Percentiles rank a stretch among this genome's conserved stretches.
These are phyloP conservation scores for Halictus rubicundus DNA, from an alignment of 1,140 invertebrate species.

Conservation along the genomic window DNA sequence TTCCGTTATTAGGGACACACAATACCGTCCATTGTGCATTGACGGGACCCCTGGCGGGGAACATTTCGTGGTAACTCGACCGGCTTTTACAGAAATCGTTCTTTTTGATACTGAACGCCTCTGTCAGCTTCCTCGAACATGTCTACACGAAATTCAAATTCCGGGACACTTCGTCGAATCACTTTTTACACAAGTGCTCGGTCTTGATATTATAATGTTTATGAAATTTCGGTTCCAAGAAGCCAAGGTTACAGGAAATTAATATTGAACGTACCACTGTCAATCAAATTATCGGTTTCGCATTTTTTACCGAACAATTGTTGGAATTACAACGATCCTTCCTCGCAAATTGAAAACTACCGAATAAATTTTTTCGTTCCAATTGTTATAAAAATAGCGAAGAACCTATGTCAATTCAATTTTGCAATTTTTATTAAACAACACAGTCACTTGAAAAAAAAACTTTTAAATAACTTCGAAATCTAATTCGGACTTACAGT, in stretches of 20 bases:
- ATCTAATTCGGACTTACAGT: no score
- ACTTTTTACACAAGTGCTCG: neutral
- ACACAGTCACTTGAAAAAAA: no score
- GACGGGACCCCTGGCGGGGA: conserved; percentile 14
- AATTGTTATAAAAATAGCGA: no score
- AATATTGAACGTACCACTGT: no score
- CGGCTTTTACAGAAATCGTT: conserved; percentile 33
- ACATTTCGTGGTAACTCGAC: conserved; percentile 40
- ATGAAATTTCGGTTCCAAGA: neutral
- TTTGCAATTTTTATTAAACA: no score
- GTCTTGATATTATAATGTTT: neutral
- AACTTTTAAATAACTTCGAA: no score
- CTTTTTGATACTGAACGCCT: conserved; percentile 7
- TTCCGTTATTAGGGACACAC: conserved; percentile 41
- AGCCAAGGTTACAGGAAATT: neutral
- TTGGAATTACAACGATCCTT: no score
- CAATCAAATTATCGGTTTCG: no score
- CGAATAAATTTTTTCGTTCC: no score
- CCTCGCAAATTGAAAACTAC: no score
- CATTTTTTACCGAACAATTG: no score
- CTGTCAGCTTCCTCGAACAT: neutral
- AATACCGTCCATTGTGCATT: conserved; percentile 41
- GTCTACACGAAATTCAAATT: neutral
- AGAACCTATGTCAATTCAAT: no score
- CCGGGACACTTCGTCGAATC: neutral